Evolutionary conservation across 1,140 invertebrate species (phyloP), one percentile per base, ranked within the genome.

Genomic region (Gonioctena quinquepunctata): DNA sequence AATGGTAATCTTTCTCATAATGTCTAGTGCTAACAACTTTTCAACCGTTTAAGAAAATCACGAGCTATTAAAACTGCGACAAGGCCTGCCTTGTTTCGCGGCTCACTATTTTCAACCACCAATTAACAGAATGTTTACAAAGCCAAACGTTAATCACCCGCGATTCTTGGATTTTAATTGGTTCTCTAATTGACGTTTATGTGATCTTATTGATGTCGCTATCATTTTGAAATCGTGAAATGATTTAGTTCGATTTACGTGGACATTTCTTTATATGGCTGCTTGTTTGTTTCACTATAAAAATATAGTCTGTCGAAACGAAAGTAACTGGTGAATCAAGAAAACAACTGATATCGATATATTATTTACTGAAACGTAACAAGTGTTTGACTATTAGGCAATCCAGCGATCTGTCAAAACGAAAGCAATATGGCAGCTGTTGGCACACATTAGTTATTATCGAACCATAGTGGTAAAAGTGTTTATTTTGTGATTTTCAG

Each of bases 31-130:
- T 81, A 80, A 82, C 79, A 81, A 82, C 80, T 81, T 80, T 81
- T 81, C 77, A 77, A 79, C 78, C 80, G 79, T 81, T 82, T 81
- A 82, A 79, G 79, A 81, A 81, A 80, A 82, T 82, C 79, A 71
- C 76, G 76, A 69, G 66, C 77, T 73, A 81, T 82, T 82, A 81
- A 80, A 80, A 82, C 66, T 76, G 80, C 77, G 80, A 80, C 78
- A 80, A 72, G 73, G 70, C 69, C 69, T 71, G 70, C 69, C 74
- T 75, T 77, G 75, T 80, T 78, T 75, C 71, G 68, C 77, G 74
- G 74, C 72, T 75, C 69, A 71, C 69, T 68, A 67, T 70, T 73
- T 67, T 68, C 72, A 72, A 72, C 73, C 74, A 74, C 77, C 77
- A 77, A 78, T 80, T 80, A 78, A 71, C 73, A 69, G 60, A 66